Evolutionary conservation across 2,888 invertebrate genomes (phyloP).

Genomic region (Andrena fulva): DNA sequence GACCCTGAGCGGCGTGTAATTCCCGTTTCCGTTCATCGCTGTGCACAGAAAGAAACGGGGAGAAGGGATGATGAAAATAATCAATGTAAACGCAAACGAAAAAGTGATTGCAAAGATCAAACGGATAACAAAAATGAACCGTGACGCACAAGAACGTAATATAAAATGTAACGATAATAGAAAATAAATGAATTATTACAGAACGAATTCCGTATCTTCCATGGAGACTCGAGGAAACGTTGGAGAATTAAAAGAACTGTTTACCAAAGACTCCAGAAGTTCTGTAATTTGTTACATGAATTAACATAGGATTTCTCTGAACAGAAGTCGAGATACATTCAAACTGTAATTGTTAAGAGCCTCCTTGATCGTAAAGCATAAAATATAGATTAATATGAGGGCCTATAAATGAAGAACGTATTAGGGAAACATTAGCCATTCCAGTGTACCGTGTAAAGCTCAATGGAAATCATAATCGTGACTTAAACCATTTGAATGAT

Average conservation of each 20-base stretch:
- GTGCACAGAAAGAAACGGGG: slow-evolving; percentile 76
- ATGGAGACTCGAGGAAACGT: neutral
- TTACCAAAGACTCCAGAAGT: neutral
- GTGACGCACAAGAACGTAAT: neutral
- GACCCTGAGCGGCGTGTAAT: slow-evolving; percentile 92
- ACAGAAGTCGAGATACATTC: too few relatives aligned
- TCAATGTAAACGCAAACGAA: neutral
- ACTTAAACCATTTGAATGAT: slow-evolving; percentile 28
- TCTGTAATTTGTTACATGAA: neutral
- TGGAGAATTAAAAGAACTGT: neutral
- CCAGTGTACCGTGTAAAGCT: neutral
- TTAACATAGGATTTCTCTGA: neutral
- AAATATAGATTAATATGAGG: neutral
- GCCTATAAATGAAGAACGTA: slow-evolving; percentile 2
- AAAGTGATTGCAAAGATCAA: neutral
- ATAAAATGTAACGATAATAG: neutral
- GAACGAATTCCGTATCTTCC: neutral
- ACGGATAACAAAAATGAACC: neutral
- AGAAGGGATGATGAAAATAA: slow-evolving; percentile 21
- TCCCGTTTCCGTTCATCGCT: slow-evolving; percentile 90
- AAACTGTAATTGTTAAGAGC: too few relatives aligned
- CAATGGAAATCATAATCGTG: neutral
- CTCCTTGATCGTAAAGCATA: neutral
- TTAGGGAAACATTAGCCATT: neutral
- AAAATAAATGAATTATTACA: slow-evolving; percentile 16